Evolutionary conservation across 2,113 vertebrate genomes (phyloP), one percentile per base, ranked within the genome.

Genomic region (Podilymbus podiceps): DNA sequence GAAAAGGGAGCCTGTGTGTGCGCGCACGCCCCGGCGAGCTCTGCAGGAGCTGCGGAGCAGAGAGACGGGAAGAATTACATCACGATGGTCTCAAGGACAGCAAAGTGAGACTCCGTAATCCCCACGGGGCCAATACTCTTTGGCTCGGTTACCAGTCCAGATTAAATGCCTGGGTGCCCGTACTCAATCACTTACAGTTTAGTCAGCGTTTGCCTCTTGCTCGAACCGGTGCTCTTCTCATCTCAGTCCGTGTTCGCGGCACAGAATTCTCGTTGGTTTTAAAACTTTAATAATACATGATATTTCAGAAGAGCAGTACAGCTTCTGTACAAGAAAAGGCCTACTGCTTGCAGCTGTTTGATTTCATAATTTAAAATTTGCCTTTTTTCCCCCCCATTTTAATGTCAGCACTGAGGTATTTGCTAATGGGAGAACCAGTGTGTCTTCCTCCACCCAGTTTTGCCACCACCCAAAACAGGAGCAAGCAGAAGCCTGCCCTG

Each of bases 401-500:
- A 82, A 85, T 87, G 52, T 85, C 72, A 58, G 52, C 58, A 58
- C 16, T 31, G 75, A 79, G 46, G 11, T 94, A 49, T 73, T 93
- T 82, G 71, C 74, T 93, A 66, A 49, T 83, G 74, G 33, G 58
- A 88, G 72, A 77, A 80, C 19, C 21, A 62, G 53, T 4, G 2
- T 81, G 68, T 94, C 69, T 75, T 92, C 55, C 59, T 96, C 90
- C 90, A 93, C 85, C 71, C 78, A 58, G 40, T 94, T 90, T 94
- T 96, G 50, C 59, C 77, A 74, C 85, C 85, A 77, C 79, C 42
- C 11, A 62, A 93, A 93, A 28, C 0, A 53, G n/a, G 53, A 83
- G 68, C 88, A 93, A 88, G 92, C 86, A 84, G 59, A 47, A 86
- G 80, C 96, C 62, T 97, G 96, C 55, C 86, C 80, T 78, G 69